Evolutionary conservation across 23 tunicate species (phyloP).

Genomic region (Styela clava): DNA sequence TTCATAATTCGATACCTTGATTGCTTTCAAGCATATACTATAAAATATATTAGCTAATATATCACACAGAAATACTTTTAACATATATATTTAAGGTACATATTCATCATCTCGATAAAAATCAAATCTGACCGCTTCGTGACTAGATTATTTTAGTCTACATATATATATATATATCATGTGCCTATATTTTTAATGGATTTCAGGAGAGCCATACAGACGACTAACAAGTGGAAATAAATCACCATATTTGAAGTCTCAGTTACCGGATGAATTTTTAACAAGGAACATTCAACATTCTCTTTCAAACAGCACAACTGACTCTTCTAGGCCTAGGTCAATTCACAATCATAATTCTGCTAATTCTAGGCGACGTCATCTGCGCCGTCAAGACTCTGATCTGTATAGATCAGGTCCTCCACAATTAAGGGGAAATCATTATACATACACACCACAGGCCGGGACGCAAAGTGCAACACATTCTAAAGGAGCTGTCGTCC

Average conservation of each 20-base stretch:
- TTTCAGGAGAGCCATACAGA: constrained; percentile 18
- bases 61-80: no score
- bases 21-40: no score
- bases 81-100: no score
- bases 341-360: constrained; percentile 11
- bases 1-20: no score
- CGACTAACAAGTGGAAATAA: constrained; percentile 19
- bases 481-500: background rate
- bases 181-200: no score
- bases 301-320: background rate
- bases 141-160: no score
- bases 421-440: constrained; percentile 6
- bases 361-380: background rate
- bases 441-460: background rate
- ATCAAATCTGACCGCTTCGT: no score
- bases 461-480: background rate
- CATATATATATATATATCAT: no score
- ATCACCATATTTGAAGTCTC: constrained; percentile 22
- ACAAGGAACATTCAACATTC: background rate
- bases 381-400: background rate
- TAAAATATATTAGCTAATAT: no score
- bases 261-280: constrained; percentile 7
- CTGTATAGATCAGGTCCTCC: constrained; percentile 8
- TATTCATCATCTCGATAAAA: no score
- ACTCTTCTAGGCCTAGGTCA: background rate